Conservation (phyloP, 2,888 invertebrate species). For the Amaurobius ferox region DNA sequence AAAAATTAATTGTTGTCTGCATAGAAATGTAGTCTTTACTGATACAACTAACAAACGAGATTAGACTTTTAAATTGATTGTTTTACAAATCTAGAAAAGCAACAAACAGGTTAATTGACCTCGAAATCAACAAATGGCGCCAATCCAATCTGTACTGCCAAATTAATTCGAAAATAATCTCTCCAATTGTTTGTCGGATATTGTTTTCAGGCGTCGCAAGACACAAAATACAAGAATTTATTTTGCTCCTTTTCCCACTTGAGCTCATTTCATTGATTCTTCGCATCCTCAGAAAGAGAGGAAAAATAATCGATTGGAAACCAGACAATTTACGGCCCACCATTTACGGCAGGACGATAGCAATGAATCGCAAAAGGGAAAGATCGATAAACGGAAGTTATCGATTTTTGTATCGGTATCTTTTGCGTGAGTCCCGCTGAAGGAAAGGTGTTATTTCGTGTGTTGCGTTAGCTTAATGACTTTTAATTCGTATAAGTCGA, state of each 20-base stretch:
- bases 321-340: conserved; percentile 54
- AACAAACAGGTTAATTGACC: conserved; percentile 32
- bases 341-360: conserved; percentile 55
- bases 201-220: background rate
- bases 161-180: conserved; percentile 49
- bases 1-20: too few species aligned
- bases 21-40: too few species aligned
- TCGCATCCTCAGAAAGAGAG: conserved; percentile 30
- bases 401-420: conserved; percentile 63
- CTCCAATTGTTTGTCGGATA: conserved; percentile 40
- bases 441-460: conserved; percentile 18
- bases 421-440: conserved; percentile 19
- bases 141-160: conserved; percentile 5
- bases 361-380: conserved; percentile 47
- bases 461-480: conserved; percentile 31
- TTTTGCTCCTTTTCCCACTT: conserved; percentile 31
- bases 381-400: conserved; percentile 47
- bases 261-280: conserved; percentile 32
- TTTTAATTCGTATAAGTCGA: conserved; percentile 19
- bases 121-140: conserved; percentile 43
- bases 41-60: too few species aligned
- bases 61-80: too few species aligned
- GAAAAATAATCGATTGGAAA: conserved; percentile 56
- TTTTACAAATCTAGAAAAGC: background rate
- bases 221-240: background rate